Evolutionary conservation across 64 coral and sea anemone genomes (phyloP), one percentile per base, ranked within the genome.

Genomic region (Exaiptasia diaphana): DNA sequence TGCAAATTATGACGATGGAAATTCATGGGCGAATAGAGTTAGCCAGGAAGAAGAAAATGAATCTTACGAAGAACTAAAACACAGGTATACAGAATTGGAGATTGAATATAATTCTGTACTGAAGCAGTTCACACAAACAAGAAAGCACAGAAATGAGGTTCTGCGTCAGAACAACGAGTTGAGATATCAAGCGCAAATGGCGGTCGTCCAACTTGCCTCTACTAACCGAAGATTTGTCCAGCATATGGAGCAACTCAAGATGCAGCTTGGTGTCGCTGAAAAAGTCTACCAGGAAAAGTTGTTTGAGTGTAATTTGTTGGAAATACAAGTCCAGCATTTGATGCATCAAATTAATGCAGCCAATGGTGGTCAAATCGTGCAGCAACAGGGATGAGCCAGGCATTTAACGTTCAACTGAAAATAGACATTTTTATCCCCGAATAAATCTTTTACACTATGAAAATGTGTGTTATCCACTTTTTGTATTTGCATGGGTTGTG

Each of bases 161-260:
- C 52, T 99, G 24, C 79, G 95, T 0, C 88, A 99, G 31, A 99
- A 99, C 45, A 88, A 92, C 35, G 95, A 92, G 50, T 64, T 99
- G 20, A 73, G 76, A n/a, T 85, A 92, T 64, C 95, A 99, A 23
- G 90, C 86, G 45, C 90, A 91, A 58, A 99, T 99, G 95, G 95
- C 95, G 26, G 67, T 83, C 1, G 38, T 92, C 36, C 95, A 99
- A 39, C 63, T 99, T 1, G 95, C 95, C 10, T 59, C 86, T 59
- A 83, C 89, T 17, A 99, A 99, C 86, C 78, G 81, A 37, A 81
- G 90, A 45, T 99, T 99, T 38, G 74, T 75, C 32, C 83, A 77
- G 11, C 95, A 99, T 30, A 91, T 99, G 70, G 89, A 99, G 53
- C 79, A 88, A 17, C 76, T 99, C 11, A 84, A 88, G 49, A 73